Base-by-base conservation (phyloP, 2,113 vertebrate genomes). In the Protobothrops mucrosquamatus region DNA sequence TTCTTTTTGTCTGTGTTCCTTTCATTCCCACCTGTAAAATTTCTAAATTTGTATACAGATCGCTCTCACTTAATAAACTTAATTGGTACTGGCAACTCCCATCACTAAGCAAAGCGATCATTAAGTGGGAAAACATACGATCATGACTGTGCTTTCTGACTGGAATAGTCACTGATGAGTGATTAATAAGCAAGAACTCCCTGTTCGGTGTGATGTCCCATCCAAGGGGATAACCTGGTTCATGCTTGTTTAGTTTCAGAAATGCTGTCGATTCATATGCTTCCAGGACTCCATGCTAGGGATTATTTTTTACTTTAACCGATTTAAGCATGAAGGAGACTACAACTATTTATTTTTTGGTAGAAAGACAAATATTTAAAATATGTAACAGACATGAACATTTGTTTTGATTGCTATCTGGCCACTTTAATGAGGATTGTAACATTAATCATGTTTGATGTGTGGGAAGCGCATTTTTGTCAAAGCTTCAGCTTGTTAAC, bases 401-500 rank as follows among this genome's bases (percentile, higher is more conserved):
- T 46, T 0, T n/a, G 7, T 93, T 92, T 74, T 59, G 81, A 89
- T 18, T 92, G 52, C 7, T 92, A 92, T 1, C 91, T 0, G 69
- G 94, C 55, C 52, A 64, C 26, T 93, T 10, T n/a, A 6, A 92
- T 81, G 91, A 85, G 69, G 26, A 29, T 95, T 0, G 54, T 61
- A 94, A 90, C 9, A 39, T 56, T 81, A 92, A 34, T 54, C 92
- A 93, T 89, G 55, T 86, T 46, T 86, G 48, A n/a, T 59, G 7
- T 89, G 43, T 57, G 54, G 51, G 39, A 52, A n/a, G 20, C n/a
- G 20, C 0, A 46, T 88, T 15, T 93, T 94, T 26, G 39, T 96
- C 46, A 95, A 91, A 93, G 95, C 85, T 96, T 94, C 89, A 89
- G 39, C 92, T 95, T 96, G 91, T 96, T 96, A 95, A 93, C 93